These are phyloP conservation scores for Scolopax bukidnonensis DNA, from an alignment of 2,797 vertebrate genomes.

Conservation along the genomic window DNA sequence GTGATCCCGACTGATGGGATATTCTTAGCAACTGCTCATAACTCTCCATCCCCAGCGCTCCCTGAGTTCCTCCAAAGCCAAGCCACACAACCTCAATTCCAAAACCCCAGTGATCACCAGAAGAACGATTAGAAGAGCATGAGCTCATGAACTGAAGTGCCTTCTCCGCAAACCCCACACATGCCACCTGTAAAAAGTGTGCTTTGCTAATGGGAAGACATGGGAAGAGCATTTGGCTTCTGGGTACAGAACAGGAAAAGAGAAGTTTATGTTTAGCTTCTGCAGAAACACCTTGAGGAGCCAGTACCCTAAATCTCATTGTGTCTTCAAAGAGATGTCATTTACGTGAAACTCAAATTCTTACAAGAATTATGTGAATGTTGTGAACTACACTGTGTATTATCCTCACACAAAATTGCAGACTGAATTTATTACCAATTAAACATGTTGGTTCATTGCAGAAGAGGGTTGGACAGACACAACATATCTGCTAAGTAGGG, in stretches of 20 bases:
- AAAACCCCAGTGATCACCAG: not conserved
- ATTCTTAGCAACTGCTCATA: constrained; percentile 84
- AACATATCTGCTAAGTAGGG: not conserved
- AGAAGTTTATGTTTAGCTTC: not conserved
- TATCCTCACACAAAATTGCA: not conserved
- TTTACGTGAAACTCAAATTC: not conserved
- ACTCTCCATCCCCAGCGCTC: constrained; percentile 58
- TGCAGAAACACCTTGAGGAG: not conserved
- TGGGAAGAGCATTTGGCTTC: not conserved
- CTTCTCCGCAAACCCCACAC: not conserved
- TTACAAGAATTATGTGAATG: rapidly evolving
- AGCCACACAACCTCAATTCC: constrained; percentile 42
- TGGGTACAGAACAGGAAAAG: too few species aligned
- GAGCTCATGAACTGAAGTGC: not conserved
- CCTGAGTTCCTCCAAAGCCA: constrained; percentile 58
- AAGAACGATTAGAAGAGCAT: not conserved
- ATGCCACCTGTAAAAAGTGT: rapidly evolving
- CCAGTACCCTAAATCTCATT: not conserved
- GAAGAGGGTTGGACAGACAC: rapidly evolving
- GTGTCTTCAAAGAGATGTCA: rapidly evolving
- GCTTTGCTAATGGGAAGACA: not conserved
- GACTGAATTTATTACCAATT: not conserved
- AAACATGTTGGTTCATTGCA: rapidly evolving
- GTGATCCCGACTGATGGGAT: constrained; percentile 76
- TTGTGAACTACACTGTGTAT: not conserved